Evolutionary conservation across 2,113 vertebrate species (phyloP).

Genomic region (Notarius quadriscutis): DNA sequence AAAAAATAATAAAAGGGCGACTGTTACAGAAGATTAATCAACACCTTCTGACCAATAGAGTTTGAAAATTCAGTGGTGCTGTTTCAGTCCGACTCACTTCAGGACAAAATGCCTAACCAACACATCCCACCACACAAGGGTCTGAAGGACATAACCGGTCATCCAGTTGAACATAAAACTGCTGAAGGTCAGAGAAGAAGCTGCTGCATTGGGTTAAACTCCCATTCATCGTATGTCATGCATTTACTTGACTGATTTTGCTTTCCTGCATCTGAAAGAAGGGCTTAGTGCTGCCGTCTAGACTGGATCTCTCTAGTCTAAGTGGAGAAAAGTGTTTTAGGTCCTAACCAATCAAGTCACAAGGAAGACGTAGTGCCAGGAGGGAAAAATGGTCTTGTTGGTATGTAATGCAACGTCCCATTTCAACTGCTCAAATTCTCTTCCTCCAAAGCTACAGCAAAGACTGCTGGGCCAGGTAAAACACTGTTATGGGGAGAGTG

Average conservation of each 20-base stretch:
- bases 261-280: background rate
- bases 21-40: background rate
- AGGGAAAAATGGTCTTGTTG: too few species aligned
- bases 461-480: background rate
- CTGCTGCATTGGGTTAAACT: too few species aligned
- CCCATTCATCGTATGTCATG: background rate
- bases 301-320: too few species aligned
- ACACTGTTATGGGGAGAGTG: too few species aligned
- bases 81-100: too few species aligned
- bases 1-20: too few species aligned
- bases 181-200: background rate
- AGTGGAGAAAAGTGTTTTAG: background rate
- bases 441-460: background rate
- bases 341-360: background rate
- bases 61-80: background rate
- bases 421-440: background rate
- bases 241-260: background rate
- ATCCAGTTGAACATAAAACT: background rate
- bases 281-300: background rate
- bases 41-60: background rate
- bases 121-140: background rate
- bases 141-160: conserved; percentile 5
- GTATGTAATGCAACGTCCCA: background rate
- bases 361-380: background rate
- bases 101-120: background rate